Evolutionary conservation across 1,140 invertebrate species (phyloP), one percentile per base, ranked within the genome.

Genomic region (Heliconius hewitsoni): DNA sequence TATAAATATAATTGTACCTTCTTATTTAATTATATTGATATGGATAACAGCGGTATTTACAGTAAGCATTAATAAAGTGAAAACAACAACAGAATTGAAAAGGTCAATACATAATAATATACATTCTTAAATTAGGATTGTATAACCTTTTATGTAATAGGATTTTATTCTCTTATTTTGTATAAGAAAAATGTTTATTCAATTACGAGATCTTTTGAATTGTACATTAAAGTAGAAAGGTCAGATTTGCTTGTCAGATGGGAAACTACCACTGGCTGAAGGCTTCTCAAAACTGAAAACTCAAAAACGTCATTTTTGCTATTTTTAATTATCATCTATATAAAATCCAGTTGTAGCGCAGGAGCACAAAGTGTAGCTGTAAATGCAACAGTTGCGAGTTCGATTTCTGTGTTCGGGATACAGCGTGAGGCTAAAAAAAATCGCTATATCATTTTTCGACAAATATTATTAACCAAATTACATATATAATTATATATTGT

Each of bases 81-180:
- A 66, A 66, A 66, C 60, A 66, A 30, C 27, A 27, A 66, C 60
- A 66, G 11, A 30, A 30, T 27, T 66, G 60, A 27, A 66, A 66
- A 66, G 60, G 60, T 66, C 60, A 66, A 66, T 66, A 27, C 27
- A 66, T 75, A 52, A 66, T 76, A 76, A 60, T n/a, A 37, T 37
- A 8, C 6, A 16, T 16, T 46, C 42, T 77, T 60, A 71, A 80
- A 34, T 39, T 11, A 39, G 52, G 42, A 80, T 80, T 80, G 78
- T 72, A 55, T 76, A 80, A 80, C 66, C 3, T 42, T 42, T 80
- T 80, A 42, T 42, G 70, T 80, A 80, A 78, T 50, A 50, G 13
- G 11, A 30, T 46, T 39, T 60, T 50, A 71, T 70, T 50, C 16
- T 70, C 23, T n/a, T 37, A 37, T 37, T 37, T 37, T 37, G 34